Percentiles rank a stretch among this genome's conserved stretches.
phyloP scores from a whole-genome alignment of 1,140 invertebrate genomes.

The Drosophila nasuta region DNA sequence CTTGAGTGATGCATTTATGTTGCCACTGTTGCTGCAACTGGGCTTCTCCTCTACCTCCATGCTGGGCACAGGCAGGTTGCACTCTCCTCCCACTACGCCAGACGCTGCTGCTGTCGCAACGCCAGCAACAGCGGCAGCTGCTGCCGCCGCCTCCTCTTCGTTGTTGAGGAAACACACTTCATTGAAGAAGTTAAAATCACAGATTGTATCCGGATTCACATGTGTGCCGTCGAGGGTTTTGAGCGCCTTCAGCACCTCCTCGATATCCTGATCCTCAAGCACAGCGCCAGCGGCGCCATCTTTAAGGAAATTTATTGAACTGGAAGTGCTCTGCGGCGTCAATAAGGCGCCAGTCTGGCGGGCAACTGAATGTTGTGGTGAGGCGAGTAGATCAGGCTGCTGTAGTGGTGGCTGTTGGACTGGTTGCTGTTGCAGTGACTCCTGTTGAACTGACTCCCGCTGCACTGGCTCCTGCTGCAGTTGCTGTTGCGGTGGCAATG shows the following conservation, averaged over 20 bases:
- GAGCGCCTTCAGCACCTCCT: constrained; percentile 82
- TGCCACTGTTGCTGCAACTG: constrained; percentile 9
- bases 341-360: constrained; percentile 36
- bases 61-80: constrained; percentile 9
- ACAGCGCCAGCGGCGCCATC: constrained; percentile 60
- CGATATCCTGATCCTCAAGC: constrained; percentile 80
- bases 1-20: neutral
- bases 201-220: constrained; percentile 72
- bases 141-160: constrained; percentile 57
- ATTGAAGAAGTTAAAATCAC: constrained; percentile 78
- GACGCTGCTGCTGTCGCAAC: constrained; percentile 13
- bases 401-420: constrained; percentile 32
- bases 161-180: constrained; percentile 69
- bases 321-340: constrained; percentile 66
- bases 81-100: constrained; percentile 25
- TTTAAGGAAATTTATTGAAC: constrained; percentile 69
- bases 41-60: constrained; percentile 29
- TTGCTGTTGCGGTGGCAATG: constrained; percentile 38
- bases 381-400: constrained; percentile 37
- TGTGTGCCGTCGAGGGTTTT: constrained; percentile 71
- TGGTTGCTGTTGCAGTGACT: constrained; percentile 26
- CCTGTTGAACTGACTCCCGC: constrained; percentile 21
- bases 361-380: constrained; percentile 35
- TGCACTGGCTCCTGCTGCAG: constrained; percentile 24
- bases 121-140: constrained; percentile 5